phyloP scores from a whole-genome alignment of 1,140 invertebrate genomes.

The Drosophila busckii region DNA sequence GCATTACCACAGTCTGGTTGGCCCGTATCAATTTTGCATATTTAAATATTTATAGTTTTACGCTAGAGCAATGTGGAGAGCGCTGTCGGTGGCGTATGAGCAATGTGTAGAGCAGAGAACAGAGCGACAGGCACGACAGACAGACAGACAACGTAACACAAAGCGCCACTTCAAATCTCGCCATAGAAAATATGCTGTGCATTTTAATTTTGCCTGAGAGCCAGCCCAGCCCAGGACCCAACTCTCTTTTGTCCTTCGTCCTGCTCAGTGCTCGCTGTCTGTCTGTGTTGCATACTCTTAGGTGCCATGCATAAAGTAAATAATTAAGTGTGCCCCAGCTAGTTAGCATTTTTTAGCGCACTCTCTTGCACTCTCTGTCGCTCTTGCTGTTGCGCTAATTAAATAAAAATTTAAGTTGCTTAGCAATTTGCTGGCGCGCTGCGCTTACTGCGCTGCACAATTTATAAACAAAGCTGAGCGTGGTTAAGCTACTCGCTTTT shows the following conservation, averaged over 20 bases:
- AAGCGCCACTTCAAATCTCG: slow-evolving; percentile 63
- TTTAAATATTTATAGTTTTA: slow-evolving; percentile 74
- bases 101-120: slow-evolving; percentile 26
- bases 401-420: slow-evolving; percentile 71
- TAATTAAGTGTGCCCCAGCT: slow-evolving; percentile 67
- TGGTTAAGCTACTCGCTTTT: too few species aligned
- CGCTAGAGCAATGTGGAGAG: slow-evolving; percentile 36
- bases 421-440: slow-evolving; percentile 42
- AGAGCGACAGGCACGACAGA: slow-evolving; percentile 10
- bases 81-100: slow-evolving; percentile 23
- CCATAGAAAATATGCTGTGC: slow-evolving; percentile 69
- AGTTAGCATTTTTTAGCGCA: slow-evolving; percentile 67
- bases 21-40: slow-evolving; percentile 70
- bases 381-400: slow-evolving; percentile 32
- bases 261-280: slow-evolving; percentile 16
- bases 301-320: slow-evolving; percentile 74
- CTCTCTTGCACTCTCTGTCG: not conserved
- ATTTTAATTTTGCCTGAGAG: slow-evolving; percentile 57
- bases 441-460: too few species aligned
- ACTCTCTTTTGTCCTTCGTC: not conserved
- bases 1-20: slow-evolving; percentile 7
- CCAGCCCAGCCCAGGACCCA: not conserved
- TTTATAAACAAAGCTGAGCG: too few species aligned
- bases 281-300: slow-evolving; percentile 49
- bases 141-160: slow-evolving; percentile 49